Conservation (phyloP, 2,113 vertebrate species). For the Cebidichthys violaceus region DNA sequence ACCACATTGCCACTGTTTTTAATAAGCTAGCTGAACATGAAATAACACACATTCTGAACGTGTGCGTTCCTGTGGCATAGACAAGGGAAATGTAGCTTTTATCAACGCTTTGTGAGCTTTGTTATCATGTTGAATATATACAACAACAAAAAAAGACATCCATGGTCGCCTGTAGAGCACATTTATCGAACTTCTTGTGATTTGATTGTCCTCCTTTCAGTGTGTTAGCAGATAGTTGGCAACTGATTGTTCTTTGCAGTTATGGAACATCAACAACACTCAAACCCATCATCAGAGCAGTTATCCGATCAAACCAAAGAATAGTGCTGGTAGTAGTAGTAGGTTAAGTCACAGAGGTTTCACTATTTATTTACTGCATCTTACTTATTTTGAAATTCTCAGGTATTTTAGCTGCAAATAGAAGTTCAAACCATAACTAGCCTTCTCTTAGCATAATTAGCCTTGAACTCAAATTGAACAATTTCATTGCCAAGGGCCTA, state of each 20-base stretch:
- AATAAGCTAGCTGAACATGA: slow-evolving; percentile 24
- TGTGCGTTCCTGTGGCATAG: slow-evolving; percentile 55
- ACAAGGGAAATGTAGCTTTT: slow-evolving; percentile 28
- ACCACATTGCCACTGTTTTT: slow-evolving; percentile 36
- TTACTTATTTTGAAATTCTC: slow-evolving; percentile 68
- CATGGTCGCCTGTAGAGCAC: slow-evolving; percentile 56
- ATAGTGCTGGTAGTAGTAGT: slow-evolving; percentile 60
- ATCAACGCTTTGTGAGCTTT: slow-evolving; percentile 50
- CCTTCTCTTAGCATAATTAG: slow-evolving; percentile 8
- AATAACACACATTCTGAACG: neutral
- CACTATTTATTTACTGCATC: slow-evolving; percentile 50
- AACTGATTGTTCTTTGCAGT: slow-evolving; percentile 14
- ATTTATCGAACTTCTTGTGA: slow-evolving; percentile 57
- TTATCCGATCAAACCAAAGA: slow-evolving; percentile 83
- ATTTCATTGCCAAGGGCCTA: slow-evolving; percentile 9
- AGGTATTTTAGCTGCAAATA: slow-evolving; percentile 64
- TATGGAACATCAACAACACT: slow-evolving; percentile 19
- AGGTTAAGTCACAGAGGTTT: slow-evolving; percentile 33
- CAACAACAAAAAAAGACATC: slow-evolving; percentile 6
- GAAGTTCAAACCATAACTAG: slow-evolving; percentile 34
- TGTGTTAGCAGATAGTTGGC: slow-evolving; percentile 44
- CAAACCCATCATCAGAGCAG: slow-evolving; percentile 28
- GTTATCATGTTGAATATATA: slow-evolving; percentile 43
- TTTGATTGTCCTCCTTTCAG: slow-evolving; percentile 44
- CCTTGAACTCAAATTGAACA: slow-evolving; percentile 2